These are phyloP conservation scores for Seladonia tumulorum DNA, from an alignment of 2,888 invertebrate species.

Conservation along the genomic window DNA sequence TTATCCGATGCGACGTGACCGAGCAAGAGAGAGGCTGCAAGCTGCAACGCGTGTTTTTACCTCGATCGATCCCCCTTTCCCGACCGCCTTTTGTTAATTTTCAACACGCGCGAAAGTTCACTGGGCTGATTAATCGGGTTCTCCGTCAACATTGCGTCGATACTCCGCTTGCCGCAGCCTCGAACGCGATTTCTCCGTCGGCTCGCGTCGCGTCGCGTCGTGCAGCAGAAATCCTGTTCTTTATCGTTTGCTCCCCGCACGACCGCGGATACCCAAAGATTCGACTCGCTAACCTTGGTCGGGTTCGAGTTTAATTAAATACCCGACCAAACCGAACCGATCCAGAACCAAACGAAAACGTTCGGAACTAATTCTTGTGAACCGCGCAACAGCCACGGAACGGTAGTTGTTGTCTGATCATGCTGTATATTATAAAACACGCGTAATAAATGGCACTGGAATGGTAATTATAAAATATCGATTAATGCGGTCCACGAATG, in stretches of 20 bases:
- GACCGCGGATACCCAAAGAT: background rate
- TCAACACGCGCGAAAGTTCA: slow-evolving; percentile 33
- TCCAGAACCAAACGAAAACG: background rate
- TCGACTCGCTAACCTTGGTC: slow-evolving; percentile 2
- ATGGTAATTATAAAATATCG: slow-evolving; percentile 2
- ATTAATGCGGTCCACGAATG: background rate
- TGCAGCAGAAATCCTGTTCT: background rate
- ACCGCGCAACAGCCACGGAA: no score
- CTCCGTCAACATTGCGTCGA: background rate
- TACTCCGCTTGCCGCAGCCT: background rate
- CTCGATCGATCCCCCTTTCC: slow-evolving; percentile 34
- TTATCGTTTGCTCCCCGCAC: background rate
- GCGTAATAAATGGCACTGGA: background rate
- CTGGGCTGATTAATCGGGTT: slow-evolving; percentile 18
- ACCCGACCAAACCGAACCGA: no score
- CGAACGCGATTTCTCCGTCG: background rate
- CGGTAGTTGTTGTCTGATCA: no score
- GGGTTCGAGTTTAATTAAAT: background rate
- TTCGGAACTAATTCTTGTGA: background rate
- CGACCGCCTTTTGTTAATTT: slow-evolving; percentile 31
- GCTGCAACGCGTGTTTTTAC: slow-evolving; percentile 12
- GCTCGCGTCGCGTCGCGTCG: no score
- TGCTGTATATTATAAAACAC: background rate
- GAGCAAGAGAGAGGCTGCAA: background rate
- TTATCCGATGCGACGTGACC: background rate